Conservation (phyloP, 2,113 vertebrate genomes). For the Platysternon megacephalum region DNA sequence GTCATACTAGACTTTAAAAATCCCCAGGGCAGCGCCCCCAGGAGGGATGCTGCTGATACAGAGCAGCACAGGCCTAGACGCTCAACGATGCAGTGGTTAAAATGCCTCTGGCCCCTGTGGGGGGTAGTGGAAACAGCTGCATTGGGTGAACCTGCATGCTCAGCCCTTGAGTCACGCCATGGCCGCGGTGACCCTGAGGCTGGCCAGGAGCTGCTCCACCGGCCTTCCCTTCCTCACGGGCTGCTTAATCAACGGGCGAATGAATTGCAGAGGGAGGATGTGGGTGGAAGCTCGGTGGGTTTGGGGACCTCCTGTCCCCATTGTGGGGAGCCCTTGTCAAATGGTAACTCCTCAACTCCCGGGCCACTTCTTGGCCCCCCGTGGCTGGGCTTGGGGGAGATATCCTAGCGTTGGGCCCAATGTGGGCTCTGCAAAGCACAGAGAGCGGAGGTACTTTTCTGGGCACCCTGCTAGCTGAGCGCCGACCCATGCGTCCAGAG, state of each 20-base stretch:
- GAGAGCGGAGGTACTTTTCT: not conserved
- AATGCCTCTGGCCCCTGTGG: not conserved
- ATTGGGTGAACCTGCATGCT: not conserved
- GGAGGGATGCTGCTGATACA: too few species aligned
- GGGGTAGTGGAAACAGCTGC: not conserved
- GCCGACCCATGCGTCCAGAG: not conserved
- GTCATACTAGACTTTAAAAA: conserved; percentile 34
- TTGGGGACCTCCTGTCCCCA: not conserved
- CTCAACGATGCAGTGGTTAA: too few species aligned
- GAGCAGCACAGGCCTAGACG: not conserved
- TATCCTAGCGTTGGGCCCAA: not conserved
- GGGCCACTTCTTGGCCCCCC: not conserved
- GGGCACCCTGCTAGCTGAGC: not conserved
- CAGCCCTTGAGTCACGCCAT: not conserved
- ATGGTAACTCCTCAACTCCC: not conserved
- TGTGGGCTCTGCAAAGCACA: not conserved
- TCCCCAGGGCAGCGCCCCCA: not conserved
- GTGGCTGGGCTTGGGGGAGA: not conserved
- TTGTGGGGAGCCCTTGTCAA: not conserved
- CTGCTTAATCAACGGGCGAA: not conserved
- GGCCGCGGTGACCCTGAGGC: too few species aligned
- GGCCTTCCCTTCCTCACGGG: not conserved
- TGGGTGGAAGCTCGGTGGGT: not conserved
- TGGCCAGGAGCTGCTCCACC: not conserved
- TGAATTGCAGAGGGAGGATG: not conserved